Percentiles rank a stretch among this genome's conserved stretches.
Conservation (phyloP, 2,888 invertebrate genomes). For the Ophion obscuratus region DNA sequence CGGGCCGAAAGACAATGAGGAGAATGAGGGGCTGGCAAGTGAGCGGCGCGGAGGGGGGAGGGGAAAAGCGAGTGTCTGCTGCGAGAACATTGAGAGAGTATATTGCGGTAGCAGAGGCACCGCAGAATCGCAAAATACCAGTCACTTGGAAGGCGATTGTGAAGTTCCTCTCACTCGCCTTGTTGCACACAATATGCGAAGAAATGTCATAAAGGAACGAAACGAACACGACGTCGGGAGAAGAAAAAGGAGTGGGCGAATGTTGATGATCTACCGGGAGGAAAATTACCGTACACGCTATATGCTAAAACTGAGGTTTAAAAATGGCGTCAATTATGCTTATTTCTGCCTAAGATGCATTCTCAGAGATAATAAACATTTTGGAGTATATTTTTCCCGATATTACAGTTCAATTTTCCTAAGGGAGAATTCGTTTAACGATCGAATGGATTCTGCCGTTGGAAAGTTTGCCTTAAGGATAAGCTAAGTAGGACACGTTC, state of each 20-base stretch:
- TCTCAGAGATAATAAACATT: neutral
- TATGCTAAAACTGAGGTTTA: neutral
- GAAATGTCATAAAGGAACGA: conserved; percentile 55
- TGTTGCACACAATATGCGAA: conserved; percentile 55
- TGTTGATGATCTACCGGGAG: conserved; percentile 15
- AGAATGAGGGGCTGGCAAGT: neutral
- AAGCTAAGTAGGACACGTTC: too few species aligned
- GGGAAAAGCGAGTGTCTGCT: conserved; percentile 17
- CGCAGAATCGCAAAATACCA: conserved; percentile 58
- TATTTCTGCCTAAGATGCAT: neutral
- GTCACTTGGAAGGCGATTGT: conserved; percentile 62
- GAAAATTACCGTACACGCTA: neutral
- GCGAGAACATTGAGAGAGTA: conserved; percentile 39
- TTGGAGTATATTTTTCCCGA: neutral
- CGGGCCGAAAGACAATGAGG: neutral
- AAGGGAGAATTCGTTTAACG: too few species aligned
- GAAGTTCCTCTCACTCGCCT: conserved; percentile 61
- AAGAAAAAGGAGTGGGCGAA: conserved; percentile 17
- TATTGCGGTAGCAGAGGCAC: conserved; percentile 54
- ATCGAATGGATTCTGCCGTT: neutral
- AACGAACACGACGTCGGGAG: neutral
- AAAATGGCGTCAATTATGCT: neutral
- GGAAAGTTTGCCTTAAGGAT: conserved; percentile 3
- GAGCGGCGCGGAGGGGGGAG: neutral
- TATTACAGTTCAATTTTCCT: too few species aligned